Base-by-base conservation (phyloP, 2,113 vertebrate species). In the Brachypteracias leptosomus region DNA sequence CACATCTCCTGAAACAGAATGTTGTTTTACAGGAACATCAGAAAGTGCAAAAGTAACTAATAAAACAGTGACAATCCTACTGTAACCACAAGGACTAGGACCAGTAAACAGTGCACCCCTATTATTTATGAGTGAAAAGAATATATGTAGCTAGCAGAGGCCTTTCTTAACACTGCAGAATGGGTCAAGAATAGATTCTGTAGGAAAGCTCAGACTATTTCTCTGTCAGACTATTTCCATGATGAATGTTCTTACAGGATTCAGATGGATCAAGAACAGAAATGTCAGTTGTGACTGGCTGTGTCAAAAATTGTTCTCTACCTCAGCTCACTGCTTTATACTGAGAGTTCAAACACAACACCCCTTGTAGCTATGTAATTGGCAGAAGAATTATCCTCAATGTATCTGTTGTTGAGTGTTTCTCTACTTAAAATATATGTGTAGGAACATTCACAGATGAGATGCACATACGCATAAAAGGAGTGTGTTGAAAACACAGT, bases 41-140 rank as follows among this genome's bases (percentile, higher is more conserved):
- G 70, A 95, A 79, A 94, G 96, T 85, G 93, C 84, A 97, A 93
- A 89, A 88, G 91, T 95, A 95, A 89, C 89, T 96, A 96, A 95
- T 91, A 95, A 85, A 97, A 92, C 66, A 66, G 90, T 94, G 95
- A 97, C 84, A 95, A 89, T 78, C 62, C 80, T 70, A 36, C 61
- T 71, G 52, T 52, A 92, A 81, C 88, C 85, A 88, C 49, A 92
- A 96, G 54, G 94, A 93, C 81, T 83, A 82, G 29, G 73, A 90
- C 85, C 47, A 85, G 51, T 89, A 74, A 93, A 92, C 2, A 1
- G 28, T 70, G 58, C n/a, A 58, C 67, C 83, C 78, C n/a, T 93
- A 76, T 95, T 93, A 95, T 95, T 95, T 97, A 86, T 35, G 74
- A 96, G 67, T 61, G 88, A 96, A 93, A 47, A 95, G 88, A 93